phyloP scores from a whole-genome alignment of 2,113 vertebrate genomes.

The Daubentonia madagascariensis region DNA sequence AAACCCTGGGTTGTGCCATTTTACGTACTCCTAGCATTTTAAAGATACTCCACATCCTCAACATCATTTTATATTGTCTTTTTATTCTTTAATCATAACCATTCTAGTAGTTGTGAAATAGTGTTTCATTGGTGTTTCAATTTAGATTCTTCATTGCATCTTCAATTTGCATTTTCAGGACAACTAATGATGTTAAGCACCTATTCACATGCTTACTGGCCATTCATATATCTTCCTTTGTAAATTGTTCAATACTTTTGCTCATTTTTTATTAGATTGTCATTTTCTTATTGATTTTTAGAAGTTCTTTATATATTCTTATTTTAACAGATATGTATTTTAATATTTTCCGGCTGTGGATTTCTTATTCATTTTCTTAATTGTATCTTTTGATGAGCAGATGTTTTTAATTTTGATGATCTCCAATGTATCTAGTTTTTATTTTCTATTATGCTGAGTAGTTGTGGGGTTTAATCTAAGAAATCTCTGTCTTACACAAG shows the following conservation, averaged over 20 bases:
- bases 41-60: neutral
- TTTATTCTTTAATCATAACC: neutral
- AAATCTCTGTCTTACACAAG: neutral
- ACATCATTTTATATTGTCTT: neutral
- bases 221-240: slow-evolving; percentile 1
- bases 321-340: neutral
- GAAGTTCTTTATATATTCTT: neutral
- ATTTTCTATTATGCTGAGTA: neutral
- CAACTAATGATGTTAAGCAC: neutral
- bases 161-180: slow-evolving; percentile 21
- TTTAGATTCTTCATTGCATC: slow-evolving; percentile 34
- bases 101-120: neutral
- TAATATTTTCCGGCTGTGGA: neutral
- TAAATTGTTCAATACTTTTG: slow-evolving; percentile 27
- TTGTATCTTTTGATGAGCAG: neutral
- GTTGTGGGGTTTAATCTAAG: neutral
- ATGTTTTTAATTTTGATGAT: slow-evolving; percentile 7
- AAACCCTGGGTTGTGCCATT: neutral
- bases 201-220: neutral
- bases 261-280: slow-evolving; percentile 54
- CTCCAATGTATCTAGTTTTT: neutral
- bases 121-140: neutral
- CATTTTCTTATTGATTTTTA: slow-evolving; percentile 53
- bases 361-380: slow-evolving; percentile 8
- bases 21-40: neutral